Percentiles rank a stretch among this genome's conserved stretches.
Conservation (phyloP, 2,888 invertebrate species). For the Pachymerium ferrugineum region DNA sequence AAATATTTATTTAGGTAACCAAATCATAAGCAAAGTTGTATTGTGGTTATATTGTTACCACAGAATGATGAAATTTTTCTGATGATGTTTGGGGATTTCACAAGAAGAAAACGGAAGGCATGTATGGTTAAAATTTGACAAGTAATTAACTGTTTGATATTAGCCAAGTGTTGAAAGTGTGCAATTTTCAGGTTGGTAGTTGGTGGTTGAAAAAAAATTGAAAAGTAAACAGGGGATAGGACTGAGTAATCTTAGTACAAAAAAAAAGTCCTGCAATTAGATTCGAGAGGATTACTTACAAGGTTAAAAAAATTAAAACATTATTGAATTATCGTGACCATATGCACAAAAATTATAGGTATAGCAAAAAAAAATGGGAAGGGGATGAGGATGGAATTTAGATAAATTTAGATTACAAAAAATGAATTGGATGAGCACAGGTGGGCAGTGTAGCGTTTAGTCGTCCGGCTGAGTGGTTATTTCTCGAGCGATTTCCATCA, state of each 20-base stretch:
- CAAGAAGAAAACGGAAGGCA: no score
- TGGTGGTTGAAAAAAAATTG: not conserved
- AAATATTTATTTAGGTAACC: no score
- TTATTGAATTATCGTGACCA: no score
- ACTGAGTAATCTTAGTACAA: not conserved
- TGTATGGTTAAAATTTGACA: not conserved
- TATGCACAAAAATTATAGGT: no score
- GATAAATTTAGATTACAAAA: not conserved
- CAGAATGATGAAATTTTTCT: no score
- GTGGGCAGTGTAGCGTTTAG: not conserved
- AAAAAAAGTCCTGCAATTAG: not conserved
- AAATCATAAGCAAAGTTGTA: no score
- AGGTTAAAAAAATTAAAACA: not conserved
- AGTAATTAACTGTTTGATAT: not conserved
- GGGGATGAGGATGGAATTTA: not conserved
- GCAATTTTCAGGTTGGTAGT: not conserved
- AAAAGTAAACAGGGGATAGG: not conserved
- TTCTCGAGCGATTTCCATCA: conserved; percentile 14
- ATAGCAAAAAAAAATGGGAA: no score
- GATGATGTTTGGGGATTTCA: no score
- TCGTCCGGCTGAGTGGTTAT: conserved; percentile 17
- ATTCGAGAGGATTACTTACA: not conserved
- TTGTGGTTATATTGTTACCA: no score
- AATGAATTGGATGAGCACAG: not conserved
- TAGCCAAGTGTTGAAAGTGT: not conserved